Conservation (phyloP, 53 echinoderm and acorn worm species). For the Actinopyga echinites region DNA sequence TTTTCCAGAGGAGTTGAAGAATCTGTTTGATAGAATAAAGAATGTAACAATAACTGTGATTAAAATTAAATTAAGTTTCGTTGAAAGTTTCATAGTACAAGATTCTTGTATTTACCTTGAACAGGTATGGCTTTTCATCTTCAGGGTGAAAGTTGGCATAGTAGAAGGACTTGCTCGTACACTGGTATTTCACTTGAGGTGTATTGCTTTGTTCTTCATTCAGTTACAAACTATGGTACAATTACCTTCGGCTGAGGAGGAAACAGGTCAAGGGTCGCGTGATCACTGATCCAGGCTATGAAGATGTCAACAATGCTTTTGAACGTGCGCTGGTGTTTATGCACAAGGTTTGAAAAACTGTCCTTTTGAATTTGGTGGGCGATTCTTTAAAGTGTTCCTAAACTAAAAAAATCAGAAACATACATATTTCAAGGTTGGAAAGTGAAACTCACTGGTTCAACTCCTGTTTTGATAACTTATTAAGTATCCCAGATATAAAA, state of each 20-base stretch:
- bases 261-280: conserved; percentile 96
- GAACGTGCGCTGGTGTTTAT: conserved; percentile 95
- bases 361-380: too few species aligned
- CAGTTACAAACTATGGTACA: conserved; percentile 99
- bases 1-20: too few species aligned
- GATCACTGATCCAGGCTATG: conserved; percentile 95
- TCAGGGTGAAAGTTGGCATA: not conserved
- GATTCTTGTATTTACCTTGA: not conserved
- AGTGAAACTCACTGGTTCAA: too few species aligned
- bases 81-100: not conserved
- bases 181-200: not conserved
- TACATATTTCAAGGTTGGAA: too few species aligned
- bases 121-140: not conserved
- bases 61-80: not conserved
- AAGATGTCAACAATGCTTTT: conserved; percentile 98
- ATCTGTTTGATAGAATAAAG: too few species aligned
- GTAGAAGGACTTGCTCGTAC: not conserved
- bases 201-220: not conserved
- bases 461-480: too few species aligned
- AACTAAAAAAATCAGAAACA: too few species aligned
- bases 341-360: conserved; percentile 75
- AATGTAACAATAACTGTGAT: not conserved
- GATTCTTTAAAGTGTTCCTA: too few species aligned
- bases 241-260: conserved; percentile 84
- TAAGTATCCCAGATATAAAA: too few species aligned